Base-by-base conservation (phyloP, 1,140 invertebrate genomes). In the Campoletis sonorensis region DNA sequence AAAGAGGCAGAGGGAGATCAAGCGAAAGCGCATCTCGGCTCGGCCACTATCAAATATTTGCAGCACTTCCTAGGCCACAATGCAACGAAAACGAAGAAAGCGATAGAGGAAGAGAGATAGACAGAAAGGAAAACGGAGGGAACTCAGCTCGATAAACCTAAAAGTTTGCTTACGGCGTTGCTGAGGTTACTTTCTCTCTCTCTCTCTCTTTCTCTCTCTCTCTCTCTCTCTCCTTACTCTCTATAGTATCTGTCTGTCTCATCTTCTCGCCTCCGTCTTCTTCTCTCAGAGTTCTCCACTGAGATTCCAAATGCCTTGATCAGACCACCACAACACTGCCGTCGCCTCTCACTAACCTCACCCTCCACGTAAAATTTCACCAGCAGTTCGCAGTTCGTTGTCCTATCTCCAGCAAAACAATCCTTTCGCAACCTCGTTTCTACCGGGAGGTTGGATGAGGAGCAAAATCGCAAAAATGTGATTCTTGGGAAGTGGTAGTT, bases 151-250 rank as follows among this genome's bases (percentile, higher is more conserved):
- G 86, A 89, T 87, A 87, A 88, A 88, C 85, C 85, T 83, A 83
- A 86, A 89, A 90, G 88, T 88, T 91, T 90, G 89, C 89, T 90
- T 89, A 90, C 86, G 85, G 61, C 30, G 84, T 83, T 87, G 67
- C 83, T 79, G 81, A 21, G 45, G 85, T 85, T 87, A 87, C 67
- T 79, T 70, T 30, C 67, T 70, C 67, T 30, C 26, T 70, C 26
- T 70, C 26, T 33, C 33, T 3, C 40, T 45, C 18, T 33, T 70
- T 37, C 87, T 86, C 84, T 84, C 4, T 15, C n/a, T 37, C 37
- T 4, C n/a, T n/a, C n/a, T n/a, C n/a, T n/a, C n/a, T n/a, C n/a
- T n/a, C n/a, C n/a, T n/a, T n/a, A n/a, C n/a, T n/a, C n/a, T n/a
- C n/a, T n/a, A n/a, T 33, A 10, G 40, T 13, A 54, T 21, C 51